Conservation (phyloP, 2,797 vertebrate genomes). For the Syncerus caffer region DNA sequence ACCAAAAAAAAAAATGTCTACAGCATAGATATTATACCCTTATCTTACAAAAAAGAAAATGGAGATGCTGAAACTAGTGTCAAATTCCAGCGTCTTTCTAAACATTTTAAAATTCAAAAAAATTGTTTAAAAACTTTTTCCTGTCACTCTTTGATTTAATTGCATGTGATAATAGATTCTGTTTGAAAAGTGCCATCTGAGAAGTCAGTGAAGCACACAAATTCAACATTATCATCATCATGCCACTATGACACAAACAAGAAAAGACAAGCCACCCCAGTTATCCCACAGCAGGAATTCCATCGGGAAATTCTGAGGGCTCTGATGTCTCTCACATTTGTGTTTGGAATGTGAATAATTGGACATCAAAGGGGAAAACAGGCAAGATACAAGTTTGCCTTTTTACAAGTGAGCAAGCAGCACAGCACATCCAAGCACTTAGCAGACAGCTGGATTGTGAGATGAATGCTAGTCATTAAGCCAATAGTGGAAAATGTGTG, state of each 20-base stretch:
- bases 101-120: not conserved
- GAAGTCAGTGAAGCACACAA: constrained; percentile 14
- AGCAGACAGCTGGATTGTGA: not conserved
- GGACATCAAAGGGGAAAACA: not conserved
- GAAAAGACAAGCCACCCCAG: not conserved
- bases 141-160: not conserved
- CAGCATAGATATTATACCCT: not conserved
- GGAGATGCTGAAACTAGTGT: not conserved
- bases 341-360: not conserved
- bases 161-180: not conserved
- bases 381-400: not conserved
- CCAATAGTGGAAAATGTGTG: not conserved
- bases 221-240: not conserved
- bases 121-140: not conserved
- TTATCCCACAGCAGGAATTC: not conserved
- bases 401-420: not conserved
- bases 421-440: not conserved
- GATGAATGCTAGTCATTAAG: constrained; percentile 27
- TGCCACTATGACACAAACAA: not conserved
- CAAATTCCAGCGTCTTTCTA: not conserved
- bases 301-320: not conserved
- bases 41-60: not conserved
- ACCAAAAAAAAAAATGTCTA: not conserved
- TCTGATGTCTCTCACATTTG: not conserved
- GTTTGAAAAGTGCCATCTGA: not conserved